A percentile compares a stretch with the other conserved stretches of the same genome.
Evolutionary conservation across 1,140 invertebrate species (phyloP).

Genomic region (Anthonomus grandis): DNA sequence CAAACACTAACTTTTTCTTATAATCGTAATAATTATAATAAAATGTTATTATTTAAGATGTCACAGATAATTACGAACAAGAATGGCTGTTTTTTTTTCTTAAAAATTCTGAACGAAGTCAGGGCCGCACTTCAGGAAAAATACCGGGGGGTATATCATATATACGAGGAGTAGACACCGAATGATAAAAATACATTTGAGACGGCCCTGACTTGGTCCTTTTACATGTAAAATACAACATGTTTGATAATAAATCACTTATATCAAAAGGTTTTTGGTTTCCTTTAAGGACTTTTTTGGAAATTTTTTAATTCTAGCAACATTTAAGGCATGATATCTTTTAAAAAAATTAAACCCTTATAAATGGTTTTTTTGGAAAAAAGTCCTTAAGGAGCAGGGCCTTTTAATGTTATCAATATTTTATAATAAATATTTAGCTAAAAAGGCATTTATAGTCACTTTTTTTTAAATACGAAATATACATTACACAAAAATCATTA

Average conservation of each 20-base stretch:
- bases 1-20: slow-evolving; percentile 48
- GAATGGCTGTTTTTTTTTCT: slow-evolving; percentile 41
- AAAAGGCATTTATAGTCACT: slow-evolving; percentile 50
- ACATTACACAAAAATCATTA: slow-evolving; percentile 29
- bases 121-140: background rate
- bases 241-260: slow-evolving; percentile 13
- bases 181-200: slow-evolving; percentile 23
- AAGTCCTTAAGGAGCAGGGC: too few species aligned
- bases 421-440: slow-evolving; percentile 42
- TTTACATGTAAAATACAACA: slow-evolving; percentile 44
- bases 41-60: slow-evolving; percentile 44
- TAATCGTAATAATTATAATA: too few species aligned
- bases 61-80: slow-evolving; percentile 47
- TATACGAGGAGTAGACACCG: slow-evolving; percentile 15
- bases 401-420: background rate
- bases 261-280: background rate
- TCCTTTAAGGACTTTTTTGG: background rate
- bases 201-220: slow-evolving; percentile 31
- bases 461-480: slow-evolving; percentile 41
- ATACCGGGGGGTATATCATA: slow-evolving; percentile 1
- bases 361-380: too few species aligned
- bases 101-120: background rate
- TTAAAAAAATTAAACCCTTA: too few species aligned
- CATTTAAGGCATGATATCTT: too few species aligned
- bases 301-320: background rate